phyloP scores from a whole-genome alignment of 1,140 invertebrate genomes.

The Homarus americanus region DNA sequence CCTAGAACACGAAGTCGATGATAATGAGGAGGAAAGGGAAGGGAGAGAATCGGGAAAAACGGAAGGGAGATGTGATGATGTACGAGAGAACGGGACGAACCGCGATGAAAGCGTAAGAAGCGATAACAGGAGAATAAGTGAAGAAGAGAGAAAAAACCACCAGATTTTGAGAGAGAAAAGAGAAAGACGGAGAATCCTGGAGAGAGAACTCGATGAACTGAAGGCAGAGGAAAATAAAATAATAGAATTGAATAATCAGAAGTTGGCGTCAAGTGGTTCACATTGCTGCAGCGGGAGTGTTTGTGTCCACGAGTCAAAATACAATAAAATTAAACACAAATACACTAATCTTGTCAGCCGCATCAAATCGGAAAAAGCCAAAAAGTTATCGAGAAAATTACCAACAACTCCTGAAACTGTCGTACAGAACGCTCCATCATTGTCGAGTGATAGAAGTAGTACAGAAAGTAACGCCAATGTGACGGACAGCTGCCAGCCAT shows the following conservation, averaged over 20 bases:
- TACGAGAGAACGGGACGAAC: neutral
- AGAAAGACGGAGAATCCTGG: slow-evolving; percentile 53
- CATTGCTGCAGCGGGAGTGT: slow-evolving; percentile 22
- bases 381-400: slow-evolving; percentile 29
- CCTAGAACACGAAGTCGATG: slow-evolving; percentile 32
- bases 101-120: neutral
- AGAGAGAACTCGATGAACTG: slow-evolving; percentile 54
- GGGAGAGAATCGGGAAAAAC: neutral
- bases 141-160: slow-evolving; percentile 52
- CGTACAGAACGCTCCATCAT: neutral
- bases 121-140: neutral
- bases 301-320: slow-evolving; percentile 51
- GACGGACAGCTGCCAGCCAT: slow-evolving; percentile 31
- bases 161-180: slow-evolving; percentile 30
- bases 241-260: slow-evolving; percentile 39
- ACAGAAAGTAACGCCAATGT: slow-evolving; percentile 43
- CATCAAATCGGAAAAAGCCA: slow-evolving; percentile 57
- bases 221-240: slow-evolving; percentile 49
- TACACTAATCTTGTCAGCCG: slow-evolving; percentile 48
- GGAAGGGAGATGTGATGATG: neutral
- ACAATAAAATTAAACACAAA: slow-evolving; percentile 52
- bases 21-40: neutral
- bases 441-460: slow-evolving; percentile 51
- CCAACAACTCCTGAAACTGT: neutral
- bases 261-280: neutral